These are phyloP conservation scores for Drosophila mauritiana DNA, from an alignment of 1,140 invertebrate species.

Conservation along the genomic window DNA sequence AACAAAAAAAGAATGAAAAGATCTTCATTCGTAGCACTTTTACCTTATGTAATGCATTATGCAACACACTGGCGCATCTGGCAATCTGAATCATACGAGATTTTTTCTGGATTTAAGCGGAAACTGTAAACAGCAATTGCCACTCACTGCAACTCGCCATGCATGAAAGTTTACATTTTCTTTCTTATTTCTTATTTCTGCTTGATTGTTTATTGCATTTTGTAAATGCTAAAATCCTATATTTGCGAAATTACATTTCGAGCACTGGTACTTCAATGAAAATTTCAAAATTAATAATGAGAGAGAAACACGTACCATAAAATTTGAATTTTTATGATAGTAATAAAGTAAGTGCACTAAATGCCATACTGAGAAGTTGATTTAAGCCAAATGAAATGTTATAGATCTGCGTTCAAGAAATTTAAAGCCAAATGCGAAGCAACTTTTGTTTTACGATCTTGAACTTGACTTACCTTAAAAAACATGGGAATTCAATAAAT, in stretches of 20 bases:
- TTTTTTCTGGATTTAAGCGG: constrained; percentile 36
- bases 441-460: not conserved
- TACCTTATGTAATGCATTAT: constrained; percentile 37
- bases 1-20: not conserved
- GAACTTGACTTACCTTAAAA: constrained; percentile 2
- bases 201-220: constrained; percentile 1
- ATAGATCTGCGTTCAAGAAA: not conserved
- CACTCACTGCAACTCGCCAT: constrained; percentile 12
- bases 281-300: constrained; percentile 7
- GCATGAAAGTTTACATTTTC: constrained; percentile 1
- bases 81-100: constrained; percentile 26
- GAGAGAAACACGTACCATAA: constrained; percentile 8
- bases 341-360: not conserved
- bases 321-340: constrained; percentile 13
- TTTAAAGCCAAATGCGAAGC: not conserved
- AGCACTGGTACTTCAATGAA: not conserved
- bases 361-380: not conserved
- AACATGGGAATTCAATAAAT: not conserved
- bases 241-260: constrained; percentile 3
- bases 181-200: not conserved
- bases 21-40: not conserved
- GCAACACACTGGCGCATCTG: constrained; percentile 23
- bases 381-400: not conserved
- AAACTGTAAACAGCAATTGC: constrained; percentile 28
- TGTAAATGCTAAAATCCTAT: not conserved